Evolutionary conservation across 1,140 invertebrate genomes (phyloP).

Genomic region (Meloidogyne exigua): DNA sequence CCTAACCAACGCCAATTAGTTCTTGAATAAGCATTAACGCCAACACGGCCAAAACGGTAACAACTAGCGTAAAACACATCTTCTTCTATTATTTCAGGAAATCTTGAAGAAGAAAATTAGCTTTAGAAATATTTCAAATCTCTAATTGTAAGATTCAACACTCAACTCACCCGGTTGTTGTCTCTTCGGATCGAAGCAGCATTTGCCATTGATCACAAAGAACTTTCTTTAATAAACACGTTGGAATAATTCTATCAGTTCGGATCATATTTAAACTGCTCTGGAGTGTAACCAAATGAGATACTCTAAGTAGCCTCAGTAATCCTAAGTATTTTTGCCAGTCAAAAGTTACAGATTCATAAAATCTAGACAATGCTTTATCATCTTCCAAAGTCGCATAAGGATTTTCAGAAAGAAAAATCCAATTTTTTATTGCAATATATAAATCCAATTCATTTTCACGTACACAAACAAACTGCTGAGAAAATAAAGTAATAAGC

Average conservation of each 20-base stretch:
- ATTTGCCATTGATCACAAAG: neutral
- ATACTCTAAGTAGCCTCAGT: conserved; percentile 11
- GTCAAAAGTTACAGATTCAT: neutral
- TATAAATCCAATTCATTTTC: conserved; percentile 39
- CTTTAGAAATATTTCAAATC: no score
- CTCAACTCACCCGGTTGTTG: neutral
- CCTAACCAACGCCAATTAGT: conserved; percentile 27
- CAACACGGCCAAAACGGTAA: neutral
- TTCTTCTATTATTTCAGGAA: neutral
- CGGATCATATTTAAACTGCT: neutral
- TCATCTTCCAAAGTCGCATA: conserved; percentile 3
- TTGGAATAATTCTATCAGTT: neutral
- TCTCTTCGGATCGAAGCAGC: neutral
- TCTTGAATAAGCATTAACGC: neutral
- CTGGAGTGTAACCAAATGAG: conserved; percentile 10
- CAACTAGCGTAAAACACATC: neutral
- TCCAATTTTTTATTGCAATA: conserved; percentile 25
- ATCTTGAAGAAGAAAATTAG: neutral
- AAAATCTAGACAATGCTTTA: conserved; percentile 2
- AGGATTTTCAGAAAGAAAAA: neutral
- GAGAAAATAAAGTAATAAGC: conserved; percentile 19
- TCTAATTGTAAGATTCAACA: no score
- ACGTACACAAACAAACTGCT: conserved; percentile 22
- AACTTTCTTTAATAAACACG: neutral
- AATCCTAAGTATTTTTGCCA: conserved; percentile 6